Evolutionary conservation across 23 tunicate genomes (phyloP).

Genomic region (Trididemnum clinides): DNA sequence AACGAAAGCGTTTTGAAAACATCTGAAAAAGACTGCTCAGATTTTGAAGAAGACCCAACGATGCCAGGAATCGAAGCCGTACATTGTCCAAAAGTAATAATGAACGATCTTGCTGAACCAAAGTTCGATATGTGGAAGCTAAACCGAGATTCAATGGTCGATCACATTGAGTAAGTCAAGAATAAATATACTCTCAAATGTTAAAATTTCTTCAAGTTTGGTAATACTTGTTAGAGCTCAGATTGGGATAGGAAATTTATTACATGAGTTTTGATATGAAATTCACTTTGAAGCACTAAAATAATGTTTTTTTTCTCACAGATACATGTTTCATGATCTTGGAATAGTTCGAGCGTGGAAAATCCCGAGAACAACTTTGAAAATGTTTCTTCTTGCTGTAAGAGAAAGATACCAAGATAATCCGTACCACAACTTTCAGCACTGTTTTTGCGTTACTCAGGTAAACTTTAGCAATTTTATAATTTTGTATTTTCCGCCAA

Average conservation of each 20-base stretch:
- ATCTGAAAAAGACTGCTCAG: background rate
- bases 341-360: constrained; percentile 81
- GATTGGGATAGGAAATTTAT: too few species aligned
- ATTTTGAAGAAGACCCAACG: background rate
- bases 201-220: background rate
- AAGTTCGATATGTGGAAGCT: constrained; percentile 84
- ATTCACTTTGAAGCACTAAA: too few species aligned
- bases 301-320: constrained; percentile 26
- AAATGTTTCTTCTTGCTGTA: constrained; percentile 86
- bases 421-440: constrained; percentile 97
- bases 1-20: background rate
- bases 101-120: constrained; percentile 60
- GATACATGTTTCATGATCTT: constrained; percentile 92
- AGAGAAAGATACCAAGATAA: constrained; percentile 89
- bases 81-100: constrained; percentile 58
- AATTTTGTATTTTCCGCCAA: too few species aligned
- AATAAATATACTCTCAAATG: background rate
- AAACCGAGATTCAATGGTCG: constrained; percentile 84
- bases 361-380: constrained; percentile 72
- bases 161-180: constrained; percentile 93
- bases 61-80: constrained; percentile 72
- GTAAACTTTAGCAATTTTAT: constrained; percentile 45
- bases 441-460: constrained; percentile 95
- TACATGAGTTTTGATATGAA: too few species aligned
- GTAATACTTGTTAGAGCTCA: too few species aligned